A percentile compares a stretch with the other conserved stretches of the same genome.
Conservation (phyloP, 2,113 vertebrate species). For the Damaliscus lunatus region DNA sequence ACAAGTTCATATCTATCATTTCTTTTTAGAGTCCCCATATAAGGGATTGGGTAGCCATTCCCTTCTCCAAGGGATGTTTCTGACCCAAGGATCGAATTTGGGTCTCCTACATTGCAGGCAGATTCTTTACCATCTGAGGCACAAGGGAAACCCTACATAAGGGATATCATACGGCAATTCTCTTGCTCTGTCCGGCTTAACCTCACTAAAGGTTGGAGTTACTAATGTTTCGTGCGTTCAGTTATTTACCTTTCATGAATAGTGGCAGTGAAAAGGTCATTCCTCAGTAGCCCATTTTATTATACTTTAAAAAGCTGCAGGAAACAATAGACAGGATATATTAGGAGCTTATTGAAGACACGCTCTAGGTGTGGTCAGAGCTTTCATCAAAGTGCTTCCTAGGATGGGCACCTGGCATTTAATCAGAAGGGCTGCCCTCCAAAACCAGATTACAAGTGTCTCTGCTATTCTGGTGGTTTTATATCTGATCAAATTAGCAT, state of each 20-base stretch:
- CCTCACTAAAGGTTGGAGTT: background rate
- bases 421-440: background rate
- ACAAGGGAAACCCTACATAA: background rate
- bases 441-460: background rate
- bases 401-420: background rate
- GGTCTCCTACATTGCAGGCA: background rate
- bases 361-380: background rate
- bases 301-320: background rate
- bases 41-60: background rate
- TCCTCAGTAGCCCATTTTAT: background rate
- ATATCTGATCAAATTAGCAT: conserved; percentile 53
- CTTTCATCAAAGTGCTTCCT: background rate
- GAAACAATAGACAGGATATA: background rate
- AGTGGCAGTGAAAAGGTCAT: too few relatives aligned
- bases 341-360: background rate
- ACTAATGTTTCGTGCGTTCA: background rate
- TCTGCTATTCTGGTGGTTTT: conserved; percentile 42
- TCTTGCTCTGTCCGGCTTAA: background rate
- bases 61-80: background rate
- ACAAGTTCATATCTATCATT: background rate
- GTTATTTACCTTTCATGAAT: background rate
- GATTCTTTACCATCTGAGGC: background rate
- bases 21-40: background rate
- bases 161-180: background rate
- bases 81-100: background rate